These are phyloP conservation scores for Sarotherodon lohbergeri DNA, from an alignment of 2,113 vertebrate species.

Conservation along the genomic window DNA sequence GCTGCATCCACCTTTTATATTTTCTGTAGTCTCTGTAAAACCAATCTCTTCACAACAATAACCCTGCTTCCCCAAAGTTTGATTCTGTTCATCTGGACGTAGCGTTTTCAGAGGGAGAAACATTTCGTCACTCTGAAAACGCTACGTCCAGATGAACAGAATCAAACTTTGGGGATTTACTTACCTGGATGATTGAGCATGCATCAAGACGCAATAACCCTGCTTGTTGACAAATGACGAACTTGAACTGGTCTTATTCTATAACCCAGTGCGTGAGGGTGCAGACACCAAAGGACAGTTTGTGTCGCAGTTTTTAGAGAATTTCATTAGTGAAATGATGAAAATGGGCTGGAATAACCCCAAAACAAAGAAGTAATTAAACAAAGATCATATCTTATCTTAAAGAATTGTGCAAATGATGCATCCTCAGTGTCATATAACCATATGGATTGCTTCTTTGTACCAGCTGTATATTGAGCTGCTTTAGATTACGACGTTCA, in stretches of 20 bases:
- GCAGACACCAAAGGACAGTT: background rate
- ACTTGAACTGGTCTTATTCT: background rate
- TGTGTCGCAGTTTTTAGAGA: background rate
- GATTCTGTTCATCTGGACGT: too few relatives aligned
- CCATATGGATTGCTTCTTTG: background rate
- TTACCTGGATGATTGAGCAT: too few relatives aligned
- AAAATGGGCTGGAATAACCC: background rate
- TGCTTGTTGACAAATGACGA: background rate
- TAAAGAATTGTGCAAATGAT: background rate
- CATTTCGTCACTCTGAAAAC: too few relatives aligned
- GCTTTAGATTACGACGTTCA: background rate
- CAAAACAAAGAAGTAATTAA: accelerated
- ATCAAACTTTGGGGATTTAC: too few relatives aligned
- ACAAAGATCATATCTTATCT: background rate
- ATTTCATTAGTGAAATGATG: background rate
- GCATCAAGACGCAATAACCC: too few relatives aligned
- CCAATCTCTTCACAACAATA: background rate
- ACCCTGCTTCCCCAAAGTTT: too few relatives aligned
- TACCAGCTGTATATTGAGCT: background rate
- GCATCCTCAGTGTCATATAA: background rate
- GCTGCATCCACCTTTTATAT: background rate
- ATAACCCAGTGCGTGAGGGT: background rate
- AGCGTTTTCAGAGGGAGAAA: too few relatives aligned
- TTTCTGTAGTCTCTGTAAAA: background rate
- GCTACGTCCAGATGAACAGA: too few relatives aligned